Evolutionary conservation across 1,140 invertebrate species (phyloP).

Genomic region (Zaprionus kolodkinae): DNA sequence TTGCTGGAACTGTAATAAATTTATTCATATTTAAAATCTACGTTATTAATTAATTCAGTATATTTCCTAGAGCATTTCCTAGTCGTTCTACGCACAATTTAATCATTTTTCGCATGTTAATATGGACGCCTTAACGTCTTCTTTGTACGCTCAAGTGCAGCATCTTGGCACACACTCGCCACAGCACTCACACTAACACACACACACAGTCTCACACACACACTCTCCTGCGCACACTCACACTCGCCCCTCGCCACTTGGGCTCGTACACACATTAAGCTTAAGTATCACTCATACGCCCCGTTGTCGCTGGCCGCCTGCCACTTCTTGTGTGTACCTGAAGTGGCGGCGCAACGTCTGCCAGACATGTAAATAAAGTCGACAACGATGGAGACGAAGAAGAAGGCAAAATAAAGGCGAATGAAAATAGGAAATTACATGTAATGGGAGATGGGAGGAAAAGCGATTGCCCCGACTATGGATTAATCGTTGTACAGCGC

Average conservation of each 20-base stretch:
- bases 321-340: constrained; percentile 47
- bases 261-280: constrained; percentile 37
- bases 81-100: neutral
- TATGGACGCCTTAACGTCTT: constrained; percentile 65
- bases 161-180: constrained; percentile 59
- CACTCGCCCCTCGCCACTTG: neutral
- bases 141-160: constrained; percentile 67
- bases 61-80: constrained; percentile 1
- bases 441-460: neutral
- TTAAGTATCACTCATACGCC: constrained; percentile 80
- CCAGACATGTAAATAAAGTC: constrained; percentile 76
- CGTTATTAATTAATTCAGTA: neutral
- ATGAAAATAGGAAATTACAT: constrained; percentile 22
- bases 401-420: constrained; percentile 21
- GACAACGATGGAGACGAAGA: constrained; percentile 10
- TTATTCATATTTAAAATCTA: neutral
- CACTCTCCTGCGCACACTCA: neutral
- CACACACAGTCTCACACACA: constrained; percentile 4
- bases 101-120: constrained; percentile 37
- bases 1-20: neutral
- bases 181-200: constrained; percentile 15
- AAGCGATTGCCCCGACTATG: constrained; percentile 32
- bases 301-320: constrained; percentile 44
- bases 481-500: constrained; percentile 50
- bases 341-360: constrained; percentile 65